Evolutionary conservation across 2,888 invertebrate genomes (phyloP).

Genomic region (Drosophila longiperda): DNA sequence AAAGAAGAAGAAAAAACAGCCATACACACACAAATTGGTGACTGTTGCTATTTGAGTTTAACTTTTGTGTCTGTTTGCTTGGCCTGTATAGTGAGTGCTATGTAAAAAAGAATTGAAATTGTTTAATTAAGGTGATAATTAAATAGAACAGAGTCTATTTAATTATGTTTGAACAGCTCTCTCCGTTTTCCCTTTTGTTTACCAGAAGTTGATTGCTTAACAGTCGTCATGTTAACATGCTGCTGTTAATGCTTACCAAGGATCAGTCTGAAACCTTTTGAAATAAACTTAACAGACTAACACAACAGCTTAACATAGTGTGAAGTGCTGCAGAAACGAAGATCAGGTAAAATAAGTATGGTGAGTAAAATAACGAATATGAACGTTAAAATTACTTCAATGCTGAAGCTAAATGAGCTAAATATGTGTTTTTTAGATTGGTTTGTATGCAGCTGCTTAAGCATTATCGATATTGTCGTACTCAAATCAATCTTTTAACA

Average conservation of each 20-base stretch:
- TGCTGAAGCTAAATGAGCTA: no score
- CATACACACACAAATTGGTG: conserved; percentile 21
- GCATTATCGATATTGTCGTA: neutral
- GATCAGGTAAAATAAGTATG: neutral
- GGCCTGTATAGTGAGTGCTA: neutral
- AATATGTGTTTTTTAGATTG: neutral
- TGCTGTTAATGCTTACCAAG: neutral
- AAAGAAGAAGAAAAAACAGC: neutral
- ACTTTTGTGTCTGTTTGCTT: conserved; percentile 9
- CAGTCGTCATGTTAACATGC: neutral
- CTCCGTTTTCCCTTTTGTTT: neutral
- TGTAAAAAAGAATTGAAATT: neutral
- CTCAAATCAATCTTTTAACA: neutral
- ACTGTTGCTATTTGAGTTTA: conserved; percentile 51
- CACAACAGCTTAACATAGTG: neutral
- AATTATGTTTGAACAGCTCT: neutral
- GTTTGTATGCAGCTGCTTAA: neutral
- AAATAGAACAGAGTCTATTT: neutral
- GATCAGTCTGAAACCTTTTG: neutral
- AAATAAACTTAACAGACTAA: neutral
- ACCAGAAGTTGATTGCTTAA: neutral
- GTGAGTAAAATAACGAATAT: neutral
- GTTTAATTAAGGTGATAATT: neutral
- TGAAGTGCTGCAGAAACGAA: neutral
- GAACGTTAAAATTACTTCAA: neutral